Evolutionary conservation across 1,140 invertebrate species (phyloP).

Genomic region (Heliconius eleuchia): DNA sequence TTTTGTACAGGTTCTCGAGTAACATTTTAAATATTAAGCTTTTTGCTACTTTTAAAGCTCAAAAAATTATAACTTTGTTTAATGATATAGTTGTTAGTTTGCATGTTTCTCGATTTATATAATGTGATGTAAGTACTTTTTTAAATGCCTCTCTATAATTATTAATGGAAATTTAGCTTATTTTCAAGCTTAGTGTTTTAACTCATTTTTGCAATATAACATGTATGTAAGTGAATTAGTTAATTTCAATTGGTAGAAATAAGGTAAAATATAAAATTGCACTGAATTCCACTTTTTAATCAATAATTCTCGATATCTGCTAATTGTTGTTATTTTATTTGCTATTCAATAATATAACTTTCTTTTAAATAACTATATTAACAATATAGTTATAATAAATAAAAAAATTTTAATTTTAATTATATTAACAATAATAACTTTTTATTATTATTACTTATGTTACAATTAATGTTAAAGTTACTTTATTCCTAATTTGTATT

Average conservation of each 20-base stretch:
- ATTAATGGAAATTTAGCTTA: not conserved
- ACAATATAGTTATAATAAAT: too few species aligned
- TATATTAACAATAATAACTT: not conserved
- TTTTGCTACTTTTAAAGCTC: conserved; percentile 17
- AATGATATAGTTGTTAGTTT: conserved; percentile 3
- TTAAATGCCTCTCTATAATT: not conserved
- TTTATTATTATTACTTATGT: not conserved
- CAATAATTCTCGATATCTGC: not conserved
- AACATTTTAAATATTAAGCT: not conserved
- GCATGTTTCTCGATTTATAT: conserved; percentile 1
- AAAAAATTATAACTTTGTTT: not conserved
- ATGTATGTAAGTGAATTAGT: not conserved
- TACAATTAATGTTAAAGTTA: not conserved
- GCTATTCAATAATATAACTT: not conserved
- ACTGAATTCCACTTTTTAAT: not conserved
- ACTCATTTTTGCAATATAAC: not conserved
- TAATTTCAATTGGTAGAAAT: not conserved
- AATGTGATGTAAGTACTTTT: not conserved
- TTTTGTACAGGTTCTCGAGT: not conserved
- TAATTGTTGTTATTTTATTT: not conserved
- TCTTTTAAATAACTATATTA: not conserved
- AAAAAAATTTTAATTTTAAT: too few species aligned
- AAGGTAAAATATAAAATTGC: not conserved
- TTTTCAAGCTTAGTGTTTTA: not conserved
- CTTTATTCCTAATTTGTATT: not conserved